A percentile compares a stretch with the other conserved stretches of the same genome.
Conservation (phyloP, 2,113 vertebrate species). For the Saimiri boliviensis region DNA sequence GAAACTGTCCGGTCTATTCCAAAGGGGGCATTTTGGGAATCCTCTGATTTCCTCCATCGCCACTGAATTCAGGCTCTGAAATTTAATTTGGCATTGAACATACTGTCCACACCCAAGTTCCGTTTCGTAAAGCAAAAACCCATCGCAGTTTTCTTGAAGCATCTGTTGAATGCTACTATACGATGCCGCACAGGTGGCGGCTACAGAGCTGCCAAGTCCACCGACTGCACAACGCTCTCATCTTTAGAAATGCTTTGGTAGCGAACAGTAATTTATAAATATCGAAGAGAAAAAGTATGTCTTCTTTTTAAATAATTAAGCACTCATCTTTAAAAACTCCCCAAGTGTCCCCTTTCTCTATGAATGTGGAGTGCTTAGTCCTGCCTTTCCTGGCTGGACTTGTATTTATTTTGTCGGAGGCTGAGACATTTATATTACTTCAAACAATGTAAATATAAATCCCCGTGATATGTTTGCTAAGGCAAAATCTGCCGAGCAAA, state of each 20-base stretch:
- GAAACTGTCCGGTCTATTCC: neutral
- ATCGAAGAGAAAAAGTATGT: neutral
- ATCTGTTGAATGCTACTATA: conserved; percentile 72
- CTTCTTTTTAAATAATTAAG: conserved; percentile 47
- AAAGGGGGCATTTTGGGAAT: neutral
- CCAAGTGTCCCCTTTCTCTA: neutral
- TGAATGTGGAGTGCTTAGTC: neutral
- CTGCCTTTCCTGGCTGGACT: neutral
- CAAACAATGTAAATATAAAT: conserved; percentile 17
- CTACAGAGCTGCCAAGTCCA: conserved; percentile 6
- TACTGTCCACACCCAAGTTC: neutral
- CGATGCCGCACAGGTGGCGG: conserved; percentile 49
- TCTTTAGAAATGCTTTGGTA: conserved; percentile 45
- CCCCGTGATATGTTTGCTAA: neutral
- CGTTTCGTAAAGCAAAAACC: neutral
- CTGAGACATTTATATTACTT: neutral
- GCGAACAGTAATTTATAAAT: conserved; percentile 4
- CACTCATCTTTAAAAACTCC: conserved; percentile 34
- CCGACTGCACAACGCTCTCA: neutral
- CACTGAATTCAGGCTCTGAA: neutral
- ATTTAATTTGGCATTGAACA: conserved; percentile 21
- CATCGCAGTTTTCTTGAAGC: conserved; percentile 51
- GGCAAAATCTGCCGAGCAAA: neutral
- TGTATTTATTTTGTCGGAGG: neutral
- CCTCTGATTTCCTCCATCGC: neutral